Evolutionary conservation across 2,888 invertebrate genomes (phyloP).

Genomic region (Dexiosoma caninum): DNA sequence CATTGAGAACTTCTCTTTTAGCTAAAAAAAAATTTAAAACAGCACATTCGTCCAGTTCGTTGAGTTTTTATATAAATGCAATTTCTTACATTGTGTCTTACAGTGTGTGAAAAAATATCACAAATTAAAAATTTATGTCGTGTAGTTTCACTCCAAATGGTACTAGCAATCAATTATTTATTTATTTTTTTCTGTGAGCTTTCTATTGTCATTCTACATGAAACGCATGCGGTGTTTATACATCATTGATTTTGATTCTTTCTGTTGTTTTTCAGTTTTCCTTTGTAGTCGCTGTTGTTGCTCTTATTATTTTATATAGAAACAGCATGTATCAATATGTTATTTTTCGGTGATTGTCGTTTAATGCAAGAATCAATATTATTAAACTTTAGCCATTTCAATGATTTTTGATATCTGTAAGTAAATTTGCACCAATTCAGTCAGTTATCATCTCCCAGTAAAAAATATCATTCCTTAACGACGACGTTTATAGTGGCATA

Average conservation of each 20-base stretch:
- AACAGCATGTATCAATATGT: constrained; percentile 19
- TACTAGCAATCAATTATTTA: neutral
- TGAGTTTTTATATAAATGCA: neutral
- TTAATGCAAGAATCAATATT: neutral
- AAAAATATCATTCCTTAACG: no score
- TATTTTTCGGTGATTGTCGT: neutral
- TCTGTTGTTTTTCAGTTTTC: constrained; percentile 17
- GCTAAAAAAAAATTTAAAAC: neutral
- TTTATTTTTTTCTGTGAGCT: neutral
- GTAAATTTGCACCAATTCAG: no score
- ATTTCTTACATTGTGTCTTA: neutral
- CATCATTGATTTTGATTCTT: constrained; percentile 52
- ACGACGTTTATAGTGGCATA: no score
- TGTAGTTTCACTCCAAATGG: neutral
- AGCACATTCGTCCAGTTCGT: neutral
- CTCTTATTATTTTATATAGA: neutral
- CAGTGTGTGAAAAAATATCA: neutral
- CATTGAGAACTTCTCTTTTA: neutral
- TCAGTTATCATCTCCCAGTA: no score
- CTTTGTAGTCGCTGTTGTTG: constrained; percentile 1
- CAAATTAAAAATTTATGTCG: neutral
- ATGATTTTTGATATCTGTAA: no score
- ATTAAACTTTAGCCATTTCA: constrained; percentile 13
- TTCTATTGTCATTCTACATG: constrained; percentile 30
- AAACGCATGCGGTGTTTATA: constrained; percentile 58